Conservation (phyloP, 2,888 invertebrate species). For the Dendrolimus houi region DNA sequence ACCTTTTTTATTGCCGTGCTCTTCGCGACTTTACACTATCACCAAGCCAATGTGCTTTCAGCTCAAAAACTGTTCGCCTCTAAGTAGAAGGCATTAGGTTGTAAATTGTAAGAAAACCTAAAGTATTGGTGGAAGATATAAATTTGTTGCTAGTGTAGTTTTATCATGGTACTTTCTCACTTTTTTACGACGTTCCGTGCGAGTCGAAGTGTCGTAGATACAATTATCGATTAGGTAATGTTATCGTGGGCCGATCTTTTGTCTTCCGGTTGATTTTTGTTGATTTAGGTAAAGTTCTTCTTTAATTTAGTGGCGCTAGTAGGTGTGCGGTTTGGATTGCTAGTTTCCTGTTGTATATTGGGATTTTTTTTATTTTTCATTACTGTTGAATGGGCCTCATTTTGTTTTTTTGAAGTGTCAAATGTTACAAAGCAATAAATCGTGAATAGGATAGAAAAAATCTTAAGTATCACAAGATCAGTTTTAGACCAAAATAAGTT, state of each 20-base stretch:
- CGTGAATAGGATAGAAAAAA: too few species aligned
- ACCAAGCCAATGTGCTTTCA: slow-evolving; percentile 15
- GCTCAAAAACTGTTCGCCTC: too few species aligned
- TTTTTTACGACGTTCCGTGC: slow-evolving; percentile 72
- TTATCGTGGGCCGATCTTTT: slow-evolving; percentile 66
- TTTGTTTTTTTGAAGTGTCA: neutral
- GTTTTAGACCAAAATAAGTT: too few species aligned
- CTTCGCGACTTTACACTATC: slow-evolving; percentile 62
- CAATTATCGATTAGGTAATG: slow-evolving; percentile 75
- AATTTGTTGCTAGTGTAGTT: slow-evolving; percentile 42
- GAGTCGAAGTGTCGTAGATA: slow-evolving; percentile 72
- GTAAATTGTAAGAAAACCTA: slow-evolving; percentile 8
- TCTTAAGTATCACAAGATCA: too few species aligned
- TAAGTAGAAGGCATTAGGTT: slow-evolving; percentile 13
- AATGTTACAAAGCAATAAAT: neutral
- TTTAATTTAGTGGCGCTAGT: slow-evolving; percentile 49
- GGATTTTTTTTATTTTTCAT: slow-evolving; percentile 12
- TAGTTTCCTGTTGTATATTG: slow-evolving; percentile 40
- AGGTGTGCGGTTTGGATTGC: slow-evolving; percentile 20
- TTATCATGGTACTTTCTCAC: slow-evolving; percentile 74
- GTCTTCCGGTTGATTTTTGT: slow-evolving; percentile 72
- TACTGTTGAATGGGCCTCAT: too few species aligned
- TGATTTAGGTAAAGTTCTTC: slow-evolving; percentile 57
- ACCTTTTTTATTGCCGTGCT: slow-evolving; percentile 71
- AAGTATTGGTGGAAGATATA: slow-evolving; percentile 1